A percentile compares a stretch with the other conserved stretches of the same genome.
Conservation (phyloP, 2,888 invertebrate species). For the Choreutis nemorana region DNA sequence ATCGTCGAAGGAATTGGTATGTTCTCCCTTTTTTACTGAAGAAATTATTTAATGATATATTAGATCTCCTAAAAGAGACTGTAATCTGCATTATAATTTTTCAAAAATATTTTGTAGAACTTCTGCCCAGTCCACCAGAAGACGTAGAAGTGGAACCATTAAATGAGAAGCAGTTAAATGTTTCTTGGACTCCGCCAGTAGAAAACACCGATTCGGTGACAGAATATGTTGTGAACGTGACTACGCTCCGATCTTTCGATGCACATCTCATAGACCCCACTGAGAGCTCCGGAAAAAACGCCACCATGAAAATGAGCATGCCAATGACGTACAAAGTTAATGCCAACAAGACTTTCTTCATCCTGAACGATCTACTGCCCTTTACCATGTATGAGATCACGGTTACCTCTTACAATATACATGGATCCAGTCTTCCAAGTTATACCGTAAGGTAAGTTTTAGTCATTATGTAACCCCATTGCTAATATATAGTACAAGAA, state of each 20-base stretch:
- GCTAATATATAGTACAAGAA: not conserved
- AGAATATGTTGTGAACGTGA: constrained; percentile 76
- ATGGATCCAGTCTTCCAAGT: constrained; percentile 80
- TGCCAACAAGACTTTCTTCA: constrained; percentile 63
- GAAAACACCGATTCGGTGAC: constrained; percentile 71
- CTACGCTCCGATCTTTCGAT: constrained; percentile 75
- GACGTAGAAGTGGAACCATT: constrained; percentile 76
- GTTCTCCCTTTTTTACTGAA: constrained; percentile 8
- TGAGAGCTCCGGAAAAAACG: constrained; percentile 41
- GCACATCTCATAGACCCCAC: constrained; percentile 57
- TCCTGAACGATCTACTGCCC: constrained; percentile 71
- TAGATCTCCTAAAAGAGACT: not conserved
- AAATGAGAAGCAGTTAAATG: constrained; percentile 74
- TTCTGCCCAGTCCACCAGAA: constrained; percentile 79
- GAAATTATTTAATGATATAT: not conserved
- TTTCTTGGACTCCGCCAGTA: constrained; percentile 74
- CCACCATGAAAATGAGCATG: constrained; percentile 21
- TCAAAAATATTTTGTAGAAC: constrained; percentile 53
- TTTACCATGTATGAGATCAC: constrained; percentile 86
- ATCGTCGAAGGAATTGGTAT: constrained; percentile 80
- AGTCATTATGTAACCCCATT: not conserved
- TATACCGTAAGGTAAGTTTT: constrained; percentile 68
- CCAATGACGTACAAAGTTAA: constrained; percentile 63
- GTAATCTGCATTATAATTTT: not conserved
- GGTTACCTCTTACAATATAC: constrained; percentile 75